Percentiles rank a stretch among this genome's conserved stretches.
Conservation (phyloP, 2,888 invertebrate species). For the Agonopterix subpropinquella region DNA sequence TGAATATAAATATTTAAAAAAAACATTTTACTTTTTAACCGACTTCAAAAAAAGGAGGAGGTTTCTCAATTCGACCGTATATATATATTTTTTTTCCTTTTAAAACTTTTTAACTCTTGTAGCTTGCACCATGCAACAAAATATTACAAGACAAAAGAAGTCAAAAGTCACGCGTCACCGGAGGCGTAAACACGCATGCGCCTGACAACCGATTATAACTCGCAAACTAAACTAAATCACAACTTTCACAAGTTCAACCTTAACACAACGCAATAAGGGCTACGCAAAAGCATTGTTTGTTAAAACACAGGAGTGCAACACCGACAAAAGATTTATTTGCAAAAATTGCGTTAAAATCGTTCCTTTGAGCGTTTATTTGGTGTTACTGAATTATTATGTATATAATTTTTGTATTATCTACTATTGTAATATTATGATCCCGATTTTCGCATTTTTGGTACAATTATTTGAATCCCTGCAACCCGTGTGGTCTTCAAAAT, state of each 20-base stretch:
- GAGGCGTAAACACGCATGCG: constrained; percentile 30
- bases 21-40: no score
- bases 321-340: constrained; percentile 30
- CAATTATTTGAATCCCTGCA: not conserved
- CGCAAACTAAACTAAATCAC: constrained; percentile 2
- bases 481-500: not conserved
- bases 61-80: no score
- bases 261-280: constrained; percentile 1
- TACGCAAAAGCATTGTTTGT: constrained; percentile 3
- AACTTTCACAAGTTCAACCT: constrained; percentile 2
- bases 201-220: constrained; percentile 21
- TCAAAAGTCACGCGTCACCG: constrained; percentile 52
- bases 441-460: not conserved
- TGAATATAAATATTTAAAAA: no score
- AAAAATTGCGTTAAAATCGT: constrained; percentile 28
- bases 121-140: constrained; percentile 1
- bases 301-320: constrained; percentile 3
- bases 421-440: not conserved
- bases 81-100: no score
- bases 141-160: constrained; percentile 42
- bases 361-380: constrained; percentile 11
- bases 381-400: not conserved
- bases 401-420: not conserved
- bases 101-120: not conserved
- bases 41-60: no score